phyloP scores from a whole-genome alignment of 2,113 vertebrate species.

The Stegastes partitus region DNA sequence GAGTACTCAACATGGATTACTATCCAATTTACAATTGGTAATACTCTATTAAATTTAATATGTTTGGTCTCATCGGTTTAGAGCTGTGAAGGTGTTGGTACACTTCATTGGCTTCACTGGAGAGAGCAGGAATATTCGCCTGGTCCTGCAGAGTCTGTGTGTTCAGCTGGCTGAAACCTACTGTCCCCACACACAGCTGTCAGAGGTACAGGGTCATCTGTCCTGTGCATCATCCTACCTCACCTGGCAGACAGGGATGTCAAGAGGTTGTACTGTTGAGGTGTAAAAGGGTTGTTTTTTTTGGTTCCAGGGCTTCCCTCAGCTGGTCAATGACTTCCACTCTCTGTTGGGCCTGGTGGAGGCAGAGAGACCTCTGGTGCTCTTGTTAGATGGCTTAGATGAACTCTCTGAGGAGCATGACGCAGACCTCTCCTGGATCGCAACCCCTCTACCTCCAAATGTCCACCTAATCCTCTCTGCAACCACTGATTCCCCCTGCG shows the following conservation, averaged over 20 bases:
- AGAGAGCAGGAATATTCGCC: slow-evolving; percentile 68
- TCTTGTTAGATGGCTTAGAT: slow-evolving; percentile 81
- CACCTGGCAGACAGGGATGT: background rate
- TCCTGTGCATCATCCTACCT: background rate
- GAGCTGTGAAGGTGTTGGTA: slow-evolving; percentile 58
- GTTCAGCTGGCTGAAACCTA: slow-evolving; percentile 74
- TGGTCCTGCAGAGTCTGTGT: slow-evolving; percentile 77
- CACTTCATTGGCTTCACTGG: slow-evolving; percentile 75
- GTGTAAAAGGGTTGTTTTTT: background rate
- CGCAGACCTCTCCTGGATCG: slow-evolving; percentile 79
- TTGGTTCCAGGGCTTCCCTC: slow-evolving; percentile 68
- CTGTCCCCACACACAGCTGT: slow-evolving; percentile 67
- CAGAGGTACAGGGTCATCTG: slow-evolving; percentile 59
- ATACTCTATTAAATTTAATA: background rate
- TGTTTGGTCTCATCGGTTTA: slow-evolving; percentile 29
- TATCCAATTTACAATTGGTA: too few species aligned
- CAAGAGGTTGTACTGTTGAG: background rate
- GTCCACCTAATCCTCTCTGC: slow-evolving; percentile 77
- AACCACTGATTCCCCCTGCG: slow-evolving; percentile 55
- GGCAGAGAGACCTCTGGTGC: slow-evolving; percentile 64
- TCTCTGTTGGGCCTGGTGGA: slow-evolving; percentile 73
- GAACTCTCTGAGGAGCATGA: slow-evolving; percentile 78
- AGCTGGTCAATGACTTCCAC: slow-evolving; percentile 76
- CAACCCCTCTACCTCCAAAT: slow-evolving; percentile 63
- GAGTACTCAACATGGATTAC: too few species aligned